These are phyloP conservation scores for Eumaeus atala DNA, from an alignment of 1,140 invertebrate species.

Conservation along the genomic window DNA sequence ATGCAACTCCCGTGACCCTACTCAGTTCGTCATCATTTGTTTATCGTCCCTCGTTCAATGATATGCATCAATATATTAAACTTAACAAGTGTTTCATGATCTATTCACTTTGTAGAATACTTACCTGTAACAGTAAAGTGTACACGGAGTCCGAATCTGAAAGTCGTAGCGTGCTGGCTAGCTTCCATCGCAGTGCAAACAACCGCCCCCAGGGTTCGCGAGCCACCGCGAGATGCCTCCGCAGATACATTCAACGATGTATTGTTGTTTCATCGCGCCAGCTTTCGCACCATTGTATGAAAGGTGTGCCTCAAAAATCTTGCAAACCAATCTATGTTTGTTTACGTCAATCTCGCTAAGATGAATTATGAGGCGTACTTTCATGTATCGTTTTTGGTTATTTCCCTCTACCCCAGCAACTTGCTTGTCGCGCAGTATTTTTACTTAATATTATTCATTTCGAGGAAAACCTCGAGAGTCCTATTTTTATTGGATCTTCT, in stretches of 20 bases:
- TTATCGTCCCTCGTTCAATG: too few relatives aligned
- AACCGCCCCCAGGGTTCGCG: conserved; percentile 58
- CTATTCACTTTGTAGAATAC: too few relatives aligned
- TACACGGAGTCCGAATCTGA: conserved; percentile 10
- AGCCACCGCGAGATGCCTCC: conserved; percentile 55
- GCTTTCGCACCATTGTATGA: conserved; percentile 64
- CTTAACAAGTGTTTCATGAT: too few relatives aligned
- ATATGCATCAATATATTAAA: too few relatives aligned
- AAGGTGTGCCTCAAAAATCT: conserved; percentile 50
- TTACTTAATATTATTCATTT: too few relatives aligned
- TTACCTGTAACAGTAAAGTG: background rate
- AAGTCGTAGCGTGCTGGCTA: conserved; percentile 16
- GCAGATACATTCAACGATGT: conserved; percentile 54
- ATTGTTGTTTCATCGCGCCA: conserved; percentile 63
- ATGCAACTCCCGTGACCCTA: too few relatives aligned
- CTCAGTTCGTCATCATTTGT: too few relatives aligned
- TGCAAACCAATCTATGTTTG: conserved; percentile 49
- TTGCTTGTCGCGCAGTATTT: background rate
- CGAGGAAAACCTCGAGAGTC: too few relatives aligned
- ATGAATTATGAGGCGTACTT: conserved; percentile 19
- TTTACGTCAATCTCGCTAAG: conserved; percentile 43
- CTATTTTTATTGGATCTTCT: too few relatives aligned
- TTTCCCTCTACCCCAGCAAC: background rate
- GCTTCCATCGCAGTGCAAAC: conserved; percentile 45
- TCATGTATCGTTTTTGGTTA: background rate